Evolutionary conservation across 2,888 invertebrate species (phyloP).

Genomic region (Glyphotaelius pellucidus): DNA sequence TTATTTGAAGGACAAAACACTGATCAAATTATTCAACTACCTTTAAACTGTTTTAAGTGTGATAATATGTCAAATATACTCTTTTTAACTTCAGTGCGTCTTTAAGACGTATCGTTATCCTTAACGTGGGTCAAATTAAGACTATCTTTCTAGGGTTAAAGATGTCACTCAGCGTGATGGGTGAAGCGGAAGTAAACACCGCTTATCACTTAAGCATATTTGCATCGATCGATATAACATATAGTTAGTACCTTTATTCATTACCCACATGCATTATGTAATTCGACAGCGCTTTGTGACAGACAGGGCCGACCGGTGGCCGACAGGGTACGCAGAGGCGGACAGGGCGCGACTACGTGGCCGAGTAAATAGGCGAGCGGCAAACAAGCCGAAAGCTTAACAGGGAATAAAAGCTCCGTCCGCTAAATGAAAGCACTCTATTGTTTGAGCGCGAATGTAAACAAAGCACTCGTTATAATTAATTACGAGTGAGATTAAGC

Average conservation of each 20-base stretch:
- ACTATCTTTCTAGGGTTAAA: too few relatives aligned
- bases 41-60: too few relatives aligned
- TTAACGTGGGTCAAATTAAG: too few relatives aligned
- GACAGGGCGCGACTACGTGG: neutral
- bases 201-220: neutral
- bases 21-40: too few relatives aligned
- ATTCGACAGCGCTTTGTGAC: neutral
- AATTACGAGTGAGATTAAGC: constrained; percentile 37
- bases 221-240: neutral
- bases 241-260: too few relatives aligned
- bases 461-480: constrained; percentile 39
- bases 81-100: too few relatives aligned
- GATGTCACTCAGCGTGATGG: neutral
- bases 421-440: constrained; percentile 44
- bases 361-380: constrained; percentile 34
- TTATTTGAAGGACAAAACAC: too few relatives aligned
- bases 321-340: neutral
- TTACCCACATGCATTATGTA: neutral
- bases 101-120: too few relatives aligned
- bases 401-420: constrained; percentile 41
- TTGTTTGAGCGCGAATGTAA: constrained; percentile 34
- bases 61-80: too few relatives aligned
- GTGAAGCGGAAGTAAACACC: neutral
- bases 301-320: neutral
- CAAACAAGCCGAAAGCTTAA: constrained; percentile 37